Conservation (phyloP, 2,888 invertebrate species). For the Ectropis crepuscularia region DNA sequence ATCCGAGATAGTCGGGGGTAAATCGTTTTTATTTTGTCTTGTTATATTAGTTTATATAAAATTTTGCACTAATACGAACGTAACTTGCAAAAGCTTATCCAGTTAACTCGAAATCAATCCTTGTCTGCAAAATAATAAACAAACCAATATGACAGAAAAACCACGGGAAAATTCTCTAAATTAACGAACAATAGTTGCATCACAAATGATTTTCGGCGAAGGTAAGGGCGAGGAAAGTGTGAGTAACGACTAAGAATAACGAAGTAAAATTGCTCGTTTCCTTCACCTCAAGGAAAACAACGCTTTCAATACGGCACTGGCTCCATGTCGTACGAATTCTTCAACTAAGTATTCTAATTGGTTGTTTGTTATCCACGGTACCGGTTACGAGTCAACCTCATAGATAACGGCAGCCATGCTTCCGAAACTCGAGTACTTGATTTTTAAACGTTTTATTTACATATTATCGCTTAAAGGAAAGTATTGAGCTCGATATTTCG, state of each 20-base stretch:
- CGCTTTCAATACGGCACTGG: constrained; percentile 20
- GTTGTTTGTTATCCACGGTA: constrained; percentile 65
- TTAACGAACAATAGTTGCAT: no score
- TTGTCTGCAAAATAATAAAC: no score
- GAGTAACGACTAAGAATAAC: constrained; percentile 38
- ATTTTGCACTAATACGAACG: no score
- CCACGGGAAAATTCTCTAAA: no score
- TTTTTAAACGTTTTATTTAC: constrained; percentile 47
- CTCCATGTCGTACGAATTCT: constrained; percentile 61
- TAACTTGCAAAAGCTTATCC: no score
- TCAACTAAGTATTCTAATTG: constrained; percentile 68
- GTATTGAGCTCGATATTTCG: constrained; percentile 10
- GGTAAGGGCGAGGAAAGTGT: no score
- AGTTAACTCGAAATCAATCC: no score
- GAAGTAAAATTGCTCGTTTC: constrained; percentile 51
- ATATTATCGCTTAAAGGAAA: constrained; percentile 30
- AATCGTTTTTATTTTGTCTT: no score
- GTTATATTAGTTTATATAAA: no score
- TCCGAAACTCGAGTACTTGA: constrained; percentile 56
- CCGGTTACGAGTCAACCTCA: constrained; percentile 64
- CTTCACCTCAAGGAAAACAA: constrained; percentile 63
- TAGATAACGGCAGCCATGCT: constrained; percentile 59
- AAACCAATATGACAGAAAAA: no score
- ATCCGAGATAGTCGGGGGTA: no score
- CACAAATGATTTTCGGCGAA: no score